These are phyloP conservation scores for Arnoldichthys spilopterus DNA, from an alignment of 2,797 vertebrate genomes.

Conservation along the genomic window DNA sequence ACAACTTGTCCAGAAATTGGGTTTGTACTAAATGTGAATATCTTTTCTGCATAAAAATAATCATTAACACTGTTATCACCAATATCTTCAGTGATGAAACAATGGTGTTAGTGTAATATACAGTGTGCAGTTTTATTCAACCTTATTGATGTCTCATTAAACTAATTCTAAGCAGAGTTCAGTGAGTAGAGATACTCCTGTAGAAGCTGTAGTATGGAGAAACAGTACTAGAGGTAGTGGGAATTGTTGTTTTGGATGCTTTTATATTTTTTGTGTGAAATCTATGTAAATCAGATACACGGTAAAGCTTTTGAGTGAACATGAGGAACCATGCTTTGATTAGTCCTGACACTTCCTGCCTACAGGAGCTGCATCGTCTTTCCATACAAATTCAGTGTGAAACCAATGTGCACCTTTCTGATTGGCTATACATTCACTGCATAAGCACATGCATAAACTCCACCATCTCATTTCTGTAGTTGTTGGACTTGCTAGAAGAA, in stretches of 20 bases:
- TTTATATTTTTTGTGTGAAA: neutral
- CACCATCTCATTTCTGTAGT: neutral
- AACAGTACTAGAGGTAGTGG: neutral
- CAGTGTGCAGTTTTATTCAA: no score
- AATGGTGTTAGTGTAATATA: no score
- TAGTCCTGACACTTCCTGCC: neutral
- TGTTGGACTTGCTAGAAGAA: neutral
- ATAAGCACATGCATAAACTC: neutral
- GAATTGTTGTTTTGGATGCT: neutral
- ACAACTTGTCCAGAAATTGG: no score
- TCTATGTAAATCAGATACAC: neutral
- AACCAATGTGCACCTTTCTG: neutral
- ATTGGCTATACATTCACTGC: neutral
- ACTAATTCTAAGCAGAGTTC: no score
- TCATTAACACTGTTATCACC: no score
- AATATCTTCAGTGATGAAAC: no score
- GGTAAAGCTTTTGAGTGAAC: neutral
- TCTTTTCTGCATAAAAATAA: no score
- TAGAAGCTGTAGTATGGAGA: no score
- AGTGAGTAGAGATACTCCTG: no score
- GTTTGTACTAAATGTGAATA: no score
- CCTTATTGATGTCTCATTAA: no score
- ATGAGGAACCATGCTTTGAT: neutral
- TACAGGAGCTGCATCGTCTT: constrained; percentile 7
- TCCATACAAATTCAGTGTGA: neutral